Base-by-base conservation (phyloP, 2,888 invertebrate species). In the Palloptera scutellata region DNA sequence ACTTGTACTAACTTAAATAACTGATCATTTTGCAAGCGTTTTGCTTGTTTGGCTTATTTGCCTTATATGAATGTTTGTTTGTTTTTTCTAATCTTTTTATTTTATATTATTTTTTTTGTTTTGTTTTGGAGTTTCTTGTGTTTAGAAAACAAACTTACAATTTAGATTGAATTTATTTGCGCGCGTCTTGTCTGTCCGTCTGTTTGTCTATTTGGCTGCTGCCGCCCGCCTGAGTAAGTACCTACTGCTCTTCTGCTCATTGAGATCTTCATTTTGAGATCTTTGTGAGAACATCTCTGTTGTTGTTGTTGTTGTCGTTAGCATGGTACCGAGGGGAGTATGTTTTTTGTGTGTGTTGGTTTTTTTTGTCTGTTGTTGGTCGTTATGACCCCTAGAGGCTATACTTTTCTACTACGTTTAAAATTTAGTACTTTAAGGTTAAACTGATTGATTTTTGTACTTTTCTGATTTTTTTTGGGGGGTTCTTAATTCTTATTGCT, bases 181-280 rank as follows among this genome's bases (percentile, higher is more conserved):
- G 76, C 76, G n/a, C 19, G 64, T 57, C 52, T 65, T 48, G 48
- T 15, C 40, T 17, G 15, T 20, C 48, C 30, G 20, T 30, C 43
- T 20, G 30, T 15, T 40, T 30, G 55, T 40, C 54, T n/a, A 59
- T 15, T 41, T 48, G 41, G 64, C 43, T 30, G 66, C 53, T 62
- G 60, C 55, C 57, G 59, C 19, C 51, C 10, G 41, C n/a, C n/a
- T n/a, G 58, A 53, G 69, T 75, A 30, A 30, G 6, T 30, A 30
- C 30, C 30, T 30, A 30, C 30, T 30, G 75, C 76, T 76, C 77
- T 75, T 76, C 73, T 76, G 76, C 71, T 74, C 76, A 77, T 80
- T 79, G 81, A 80, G 81, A 81, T 81, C 81, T 81, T 81, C 79
- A 81, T 81, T 81, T 78, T 76, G 76, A 76, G 81, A 81, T 81